These are phyloP conservation scores for Rousettus madagascariensis DNA, from an alignment of 2,797 vertebrate genomes.

Conservation along the genomic window DNA sequence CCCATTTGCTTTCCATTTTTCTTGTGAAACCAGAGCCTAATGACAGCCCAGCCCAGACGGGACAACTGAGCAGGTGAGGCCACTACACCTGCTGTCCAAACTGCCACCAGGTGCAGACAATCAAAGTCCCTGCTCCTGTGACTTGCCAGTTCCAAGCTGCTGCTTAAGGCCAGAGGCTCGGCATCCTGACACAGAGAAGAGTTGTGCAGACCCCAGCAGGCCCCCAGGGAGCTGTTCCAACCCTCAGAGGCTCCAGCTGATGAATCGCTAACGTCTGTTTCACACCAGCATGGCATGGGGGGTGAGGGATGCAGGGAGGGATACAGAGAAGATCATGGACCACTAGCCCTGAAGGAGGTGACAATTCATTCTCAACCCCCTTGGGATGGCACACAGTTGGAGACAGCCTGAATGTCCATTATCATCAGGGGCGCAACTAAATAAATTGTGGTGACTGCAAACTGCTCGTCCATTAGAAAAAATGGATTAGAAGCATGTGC, in stretches of 20 bases:
- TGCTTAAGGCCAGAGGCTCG: background rate
- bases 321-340: background rate
- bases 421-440: background rate
- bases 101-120: background rate
- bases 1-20: background rate
- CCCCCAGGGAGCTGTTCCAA: background rate
- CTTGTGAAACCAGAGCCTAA: background rate
- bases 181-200: background rate
- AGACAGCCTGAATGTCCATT: background rate
- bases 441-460: background rate
- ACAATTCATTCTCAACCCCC: background rate
- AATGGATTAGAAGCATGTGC: fast-evolving
- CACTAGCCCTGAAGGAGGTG: background rate
- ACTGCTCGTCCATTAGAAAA: background rate
- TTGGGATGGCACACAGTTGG: background rate
- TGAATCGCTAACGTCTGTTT: background rate
- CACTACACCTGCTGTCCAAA: fast-evolving
- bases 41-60: background rate
- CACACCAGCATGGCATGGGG: background rate
- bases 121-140: fast-evolving
- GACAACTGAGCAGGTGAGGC: background rate
- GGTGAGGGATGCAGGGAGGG: fast-evolving
- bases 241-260: background rate
- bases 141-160: background rate
- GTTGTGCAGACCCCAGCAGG: background rate